Evolutionary conservation across 2,888 invertebrate genomes (phyloP).

Genomic region (Elegia similella): DNA sequence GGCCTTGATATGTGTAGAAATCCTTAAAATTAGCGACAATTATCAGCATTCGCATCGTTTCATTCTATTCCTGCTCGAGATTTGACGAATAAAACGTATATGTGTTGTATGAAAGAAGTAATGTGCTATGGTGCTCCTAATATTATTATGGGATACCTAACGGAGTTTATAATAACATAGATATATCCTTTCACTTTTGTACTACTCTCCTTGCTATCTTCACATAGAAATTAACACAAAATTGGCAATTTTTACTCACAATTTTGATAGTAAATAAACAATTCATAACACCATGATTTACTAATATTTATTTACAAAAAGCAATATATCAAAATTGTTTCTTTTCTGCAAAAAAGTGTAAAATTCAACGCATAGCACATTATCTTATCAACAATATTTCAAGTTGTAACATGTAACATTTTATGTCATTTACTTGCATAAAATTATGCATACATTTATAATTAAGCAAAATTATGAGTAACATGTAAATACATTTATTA

Average conservation of each 20-base stretch:
- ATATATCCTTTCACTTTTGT: constrained; percentile 43
- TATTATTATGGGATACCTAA: background rate
- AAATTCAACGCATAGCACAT: background rate
- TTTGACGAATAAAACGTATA: background rate
- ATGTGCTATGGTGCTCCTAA: background rate
- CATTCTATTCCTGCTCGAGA: background rate
- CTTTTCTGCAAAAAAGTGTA: background rate
- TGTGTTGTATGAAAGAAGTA: background rate
- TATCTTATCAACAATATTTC: background rate
- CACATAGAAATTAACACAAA: background rate
- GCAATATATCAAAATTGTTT: background rate
- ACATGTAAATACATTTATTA: background rate
- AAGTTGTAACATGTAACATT: background rate
- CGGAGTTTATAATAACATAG: constrained; percentile 11
- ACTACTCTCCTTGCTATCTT: constrained; percentile 28
- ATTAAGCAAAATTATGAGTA: too few species aligned
- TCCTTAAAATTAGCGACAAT: background rate
- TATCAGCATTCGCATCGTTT: background rate
- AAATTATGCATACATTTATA: too few species aligned
- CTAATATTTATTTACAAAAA: background rate
- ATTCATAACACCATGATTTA: too few species aligned
- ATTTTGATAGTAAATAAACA: too few species aligned
- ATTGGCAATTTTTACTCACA: too few species aligned
- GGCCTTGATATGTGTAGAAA: constrained; percentile 25
- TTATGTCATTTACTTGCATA: background rate